A percentile compares a stretch with the other conserved stretches of the same genome.
phyloP scores from a whole-genome alignment of 2,888 invertebrate genomes.

The Ceramica pisi region DNA sequence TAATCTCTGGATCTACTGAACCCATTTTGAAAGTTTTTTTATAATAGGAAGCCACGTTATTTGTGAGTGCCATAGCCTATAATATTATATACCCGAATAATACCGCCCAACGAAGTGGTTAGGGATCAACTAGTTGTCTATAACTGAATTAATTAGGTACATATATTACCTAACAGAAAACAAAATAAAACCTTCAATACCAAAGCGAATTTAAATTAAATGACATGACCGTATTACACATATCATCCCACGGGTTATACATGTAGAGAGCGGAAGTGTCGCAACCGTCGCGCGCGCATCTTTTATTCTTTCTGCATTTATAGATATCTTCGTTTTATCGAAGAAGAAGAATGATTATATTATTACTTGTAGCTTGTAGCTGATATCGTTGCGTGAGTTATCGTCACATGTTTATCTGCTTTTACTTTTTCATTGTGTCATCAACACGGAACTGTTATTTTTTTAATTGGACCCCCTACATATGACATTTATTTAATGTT shows the following conservation, averaged over 20 bases:
- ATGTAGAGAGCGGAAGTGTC: conserved; percentile 48
- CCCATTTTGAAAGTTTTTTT: too few species aligned
- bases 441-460: not conserved
- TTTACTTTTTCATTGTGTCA: conserved; percentile 14
- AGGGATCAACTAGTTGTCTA: too few species aligned
- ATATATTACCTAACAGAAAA: conserved; percentile 10
- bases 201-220: conserved; percentile 38
- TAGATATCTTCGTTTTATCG: conserved; percentile 39
- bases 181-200: conserved; percentile 23
- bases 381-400: conserved; percentile 15
- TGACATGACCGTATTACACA: conserved; percentile 23
- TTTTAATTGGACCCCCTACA: not conserved
- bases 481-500: not conserved
- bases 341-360: conserved; percentile 44
- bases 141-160: not conserved
- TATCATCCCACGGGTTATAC: conserved; percentile 19
- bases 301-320: conserved; percentile 36
- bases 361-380: conserved; percentile 37
- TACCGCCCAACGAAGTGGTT: too few species aligned
- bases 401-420: conserved; percentile 33
- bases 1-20: too few species aligned
- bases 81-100: too few species aligned
- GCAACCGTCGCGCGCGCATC: conserved; percentile 49
- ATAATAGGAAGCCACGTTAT: too few species aligned
- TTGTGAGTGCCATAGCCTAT: too few species aligned